Evolutionary conservation across 2,888 invertebrate species (phyloP), one percentile per base, ranked within the genome.

Genomic region (Meganola albula): DNA sequence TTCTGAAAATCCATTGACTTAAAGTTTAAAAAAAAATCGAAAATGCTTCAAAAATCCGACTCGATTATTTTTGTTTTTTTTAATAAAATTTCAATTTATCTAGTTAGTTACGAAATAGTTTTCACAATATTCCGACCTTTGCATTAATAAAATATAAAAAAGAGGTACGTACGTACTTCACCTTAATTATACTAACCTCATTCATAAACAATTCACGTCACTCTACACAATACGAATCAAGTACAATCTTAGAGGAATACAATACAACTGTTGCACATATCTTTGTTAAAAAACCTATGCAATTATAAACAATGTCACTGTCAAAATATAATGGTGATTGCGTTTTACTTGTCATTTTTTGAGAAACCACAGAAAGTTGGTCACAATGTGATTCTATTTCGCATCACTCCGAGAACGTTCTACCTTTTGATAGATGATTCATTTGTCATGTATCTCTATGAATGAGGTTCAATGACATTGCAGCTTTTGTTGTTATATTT

Each of bases 301-400:
- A n/a, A n/a, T n/a, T n/a, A n/a, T 27, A 21, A 7, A 27, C 9
- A 25, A 37, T 42, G 35, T 38, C 28, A 28, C 30, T 25, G 25
- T 12, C 10, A 34, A 32, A 31, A 43, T 28, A 35, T 51, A 46
- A 48, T 31, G 33, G 12, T 25, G 35, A 40, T 52, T 49, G 40
- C 48, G 25, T 24, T 37, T 18, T 11, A 31, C 30, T 30, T 47
- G 40, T 34, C 44, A 46, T 56, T 51, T 49, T 46, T 44, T 29
- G n/a, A 14, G 36, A 42, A 43, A 47, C 33, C 37, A 28, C 52
- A 44, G 54, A 56, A 56, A 53, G 51, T 47, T 34, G 65, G 68
- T 72, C 68, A 59, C 49, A 72, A 74, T 73, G 71, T 73, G 54
- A 50, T 43, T 58, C 36, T 66, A 66, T 53, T 65, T 70, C 63